Conservation (phyloP, 2,113 vertebrate genomes). For the Chaetorhynchus papuensis region DNA sequence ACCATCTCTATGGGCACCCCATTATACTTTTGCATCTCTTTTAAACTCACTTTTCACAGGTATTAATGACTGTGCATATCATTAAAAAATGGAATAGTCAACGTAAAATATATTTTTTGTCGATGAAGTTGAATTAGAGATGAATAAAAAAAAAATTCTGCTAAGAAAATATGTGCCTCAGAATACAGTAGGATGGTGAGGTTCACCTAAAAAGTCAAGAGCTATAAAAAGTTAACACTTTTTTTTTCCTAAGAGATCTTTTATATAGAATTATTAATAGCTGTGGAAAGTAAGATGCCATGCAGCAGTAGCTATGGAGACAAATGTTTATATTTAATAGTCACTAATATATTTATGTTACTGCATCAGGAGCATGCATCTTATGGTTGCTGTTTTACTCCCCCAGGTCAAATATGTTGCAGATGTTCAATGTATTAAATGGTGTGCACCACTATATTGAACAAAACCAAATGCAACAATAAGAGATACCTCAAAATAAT, state of each 20-base stretch:
- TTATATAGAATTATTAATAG: not conserved
- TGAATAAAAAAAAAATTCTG: not conserved
- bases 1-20: not conserved
- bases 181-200: not conserved
- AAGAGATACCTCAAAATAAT: not conserved
- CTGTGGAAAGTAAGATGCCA: not conserved
- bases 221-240: not conserved
- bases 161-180: not conserved
- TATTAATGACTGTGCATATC: not conserved
- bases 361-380: not conserved
- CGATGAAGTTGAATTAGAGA: not conserved
- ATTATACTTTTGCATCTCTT: not conserved
- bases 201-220: not conserved
- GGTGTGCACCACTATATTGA: not conserved
- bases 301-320: not conserved
- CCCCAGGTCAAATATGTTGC: not conserved
- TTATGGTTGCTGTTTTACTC: not conserved
- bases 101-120: not conserved
- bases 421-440: not conserved
- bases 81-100: not conserved
- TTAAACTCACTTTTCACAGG: not conserved
- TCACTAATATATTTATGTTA: not conserved
- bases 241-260: not conserved
- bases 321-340: not conserved
- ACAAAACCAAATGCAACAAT: not conserved